Percentiles rank a stretch among this genome's conserved stretches.
Conservation (phyloP, 37 sponge, comb jelly and placozoan genomes). For the Theonella swinhoei region DNA sequence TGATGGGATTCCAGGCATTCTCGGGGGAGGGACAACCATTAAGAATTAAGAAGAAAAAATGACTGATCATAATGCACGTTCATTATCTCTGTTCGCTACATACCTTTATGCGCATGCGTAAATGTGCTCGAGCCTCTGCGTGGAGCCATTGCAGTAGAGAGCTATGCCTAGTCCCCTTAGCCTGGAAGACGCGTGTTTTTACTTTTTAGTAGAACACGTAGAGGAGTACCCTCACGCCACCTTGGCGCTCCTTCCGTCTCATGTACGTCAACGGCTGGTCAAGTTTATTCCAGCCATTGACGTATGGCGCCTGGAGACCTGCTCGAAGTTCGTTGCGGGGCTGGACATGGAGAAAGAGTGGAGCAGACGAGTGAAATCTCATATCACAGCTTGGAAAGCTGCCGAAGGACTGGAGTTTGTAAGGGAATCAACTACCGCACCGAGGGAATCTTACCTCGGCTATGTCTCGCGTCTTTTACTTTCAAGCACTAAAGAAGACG, state of each 20-base stretch:
- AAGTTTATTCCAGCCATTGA: not conserved
- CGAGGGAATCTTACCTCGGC: not conserved
- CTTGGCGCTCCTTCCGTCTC: not conserved
- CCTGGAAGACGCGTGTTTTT: not conserved
- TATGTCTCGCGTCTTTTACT: not conserved
- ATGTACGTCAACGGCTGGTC: not conserved
- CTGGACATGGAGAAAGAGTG: not conserved
- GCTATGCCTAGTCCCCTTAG: too few relatives aligned
- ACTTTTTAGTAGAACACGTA: not conserved
- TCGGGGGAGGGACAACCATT: conserved; percentile 38
- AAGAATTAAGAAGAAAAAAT: conserved; percentile 16
- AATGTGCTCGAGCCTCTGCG: too few relatives aligned
- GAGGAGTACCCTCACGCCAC: not conserved
- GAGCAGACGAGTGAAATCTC: not conserved
- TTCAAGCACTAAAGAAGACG: too few relatives aligned
- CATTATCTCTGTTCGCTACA: not conserved
- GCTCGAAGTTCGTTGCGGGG: not conserved
- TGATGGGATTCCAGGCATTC: conserved; percentile 29
- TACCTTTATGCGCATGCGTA: not conserved
- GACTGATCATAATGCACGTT: not conserved
- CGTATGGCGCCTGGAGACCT: not conserved
- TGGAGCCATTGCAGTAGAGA: too few relatives aligned
- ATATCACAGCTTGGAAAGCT: not conserved
- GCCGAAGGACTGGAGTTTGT: not conserved
- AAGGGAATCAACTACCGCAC: not conserved